phyloP scores from a whole-genome alignment of 2,797 vertebrate genomes.

The Betta splendens region DNA sequence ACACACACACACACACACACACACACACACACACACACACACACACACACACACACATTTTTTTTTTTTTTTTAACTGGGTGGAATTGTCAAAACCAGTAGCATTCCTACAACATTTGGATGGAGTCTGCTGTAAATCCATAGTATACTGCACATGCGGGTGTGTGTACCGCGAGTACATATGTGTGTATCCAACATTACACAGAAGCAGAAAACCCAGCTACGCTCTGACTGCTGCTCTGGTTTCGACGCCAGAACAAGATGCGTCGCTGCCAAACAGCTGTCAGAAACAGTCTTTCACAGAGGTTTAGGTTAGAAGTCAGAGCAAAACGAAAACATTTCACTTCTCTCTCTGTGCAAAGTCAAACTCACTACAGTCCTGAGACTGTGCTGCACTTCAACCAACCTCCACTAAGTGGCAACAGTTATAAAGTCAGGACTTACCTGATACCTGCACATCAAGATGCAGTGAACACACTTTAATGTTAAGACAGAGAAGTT shows the following conservation, averaged over 20 bases:
- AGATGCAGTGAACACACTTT: neutral
- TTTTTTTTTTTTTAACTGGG: too few species aligned
- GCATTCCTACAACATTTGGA: conserved; percentile 29
- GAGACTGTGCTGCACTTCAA: conserved; percentile 22
- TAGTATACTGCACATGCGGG: neutral
- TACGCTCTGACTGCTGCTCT: conserved; percentile 14
- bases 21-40: conserved; percentile 56
- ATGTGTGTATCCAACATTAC: too few species aligned
- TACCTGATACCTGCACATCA: neutral
- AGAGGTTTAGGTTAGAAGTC: too few species aligned
- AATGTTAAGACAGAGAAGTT: neutral
- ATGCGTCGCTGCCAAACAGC: conserved; percentile 38
- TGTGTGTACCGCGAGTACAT: conserved; percentile 23
- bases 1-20: conserved; percentile 47
- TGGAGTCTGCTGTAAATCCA: neutral
- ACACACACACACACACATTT: too few species aligned
- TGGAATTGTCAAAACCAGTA: conserved; percentile 20
- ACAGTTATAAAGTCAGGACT: neutral
- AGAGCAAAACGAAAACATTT: too few species aligned
- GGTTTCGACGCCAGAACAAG: conserved; percentile 35
- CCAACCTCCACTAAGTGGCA: conserved; percentile 43
- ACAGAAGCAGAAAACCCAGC: conserved; percentile 18
- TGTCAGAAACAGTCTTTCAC: conserved; percentile 32
- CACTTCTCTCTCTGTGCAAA: neutral
- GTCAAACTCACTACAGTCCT: neutral